These are phyloP conservation scores for Apodemus sylvaticus DNA, from an alignment of 2,113 vertebrate genomes.

Conservation along the genomic window DNA sequence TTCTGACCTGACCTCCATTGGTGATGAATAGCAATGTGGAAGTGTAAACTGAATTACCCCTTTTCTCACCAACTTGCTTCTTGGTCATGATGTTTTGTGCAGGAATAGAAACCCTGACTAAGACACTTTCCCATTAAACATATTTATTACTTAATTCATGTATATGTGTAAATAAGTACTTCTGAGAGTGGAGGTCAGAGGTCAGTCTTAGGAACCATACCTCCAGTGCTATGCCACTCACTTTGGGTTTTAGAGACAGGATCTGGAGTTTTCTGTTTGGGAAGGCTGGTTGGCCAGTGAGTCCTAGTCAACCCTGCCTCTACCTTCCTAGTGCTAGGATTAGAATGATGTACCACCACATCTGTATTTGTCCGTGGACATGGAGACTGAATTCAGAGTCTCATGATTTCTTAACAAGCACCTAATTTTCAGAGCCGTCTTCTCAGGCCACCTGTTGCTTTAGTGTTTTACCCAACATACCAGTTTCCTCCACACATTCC, in stretches of 20 bases:
- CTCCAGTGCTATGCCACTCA: background rate
- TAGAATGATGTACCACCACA: no score
- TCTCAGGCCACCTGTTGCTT: background rate
- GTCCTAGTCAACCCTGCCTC: no score
- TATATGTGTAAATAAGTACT: background rate
- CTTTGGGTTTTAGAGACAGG: background rate
- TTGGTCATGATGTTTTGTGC: no score
- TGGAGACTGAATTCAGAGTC: background rate
- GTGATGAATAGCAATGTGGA: no score
- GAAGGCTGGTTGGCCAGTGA: background rate
- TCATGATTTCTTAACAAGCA: background rate
- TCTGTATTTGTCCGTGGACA: no score
- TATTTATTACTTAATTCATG: background rate
- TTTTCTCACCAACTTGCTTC: no score
- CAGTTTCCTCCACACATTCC: conserved; percentile 33
- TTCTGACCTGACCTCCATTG: no score
- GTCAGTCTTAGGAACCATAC: background rate
- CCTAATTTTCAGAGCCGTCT: background rate
- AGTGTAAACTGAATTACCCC: no score
- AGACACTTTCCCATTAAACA: conserved; percentile 51
- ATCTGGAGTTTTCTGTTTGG: background rate
- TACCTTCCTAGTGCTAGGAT: background rate
- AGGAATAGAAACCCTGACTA: no score
- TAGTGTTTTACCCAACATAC: conserved; percentile 31
- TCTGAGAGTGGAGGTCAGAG: background rate